Evolutionary conservation across 2,797 vertebrate species (phyloP).

Genomic region (Liasis olivaceus): DNA sequence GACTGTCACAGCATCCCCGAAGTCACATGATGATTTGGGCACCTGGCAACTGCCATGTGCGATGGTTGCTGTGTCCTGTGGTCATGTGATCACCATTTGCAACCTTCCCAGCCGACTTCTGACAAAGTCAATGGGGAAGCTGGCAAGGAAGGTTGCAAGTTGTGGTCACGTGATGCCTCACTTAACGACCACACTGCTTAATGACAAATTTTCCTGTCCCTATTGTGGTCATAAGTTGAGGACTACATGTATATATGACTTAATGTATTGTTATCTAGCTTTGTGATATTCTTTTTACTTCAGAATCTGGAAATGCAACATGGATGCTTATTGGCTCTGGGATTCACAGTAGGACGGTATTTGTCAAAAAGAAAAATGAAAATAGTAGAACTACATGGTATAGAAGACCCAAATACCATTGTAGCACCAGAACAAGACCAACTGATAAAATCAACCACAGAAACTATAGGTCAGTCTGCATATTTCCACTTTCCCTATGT

Average conservation of each 20-base stretch:
- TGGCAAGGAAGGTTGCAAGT: too few relatives aligned
- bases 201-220: too few relatives aligned
- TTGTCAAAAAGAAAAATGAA: slow-evolving; percentile 83
- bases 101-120: too few relatives aligned
- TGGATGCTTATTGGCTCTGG: slow-evolving; percentile 92
- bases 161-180: too few relatives aligned
- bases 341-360: slow-evolving; percentile 93
- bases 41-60: too few relatives aligned
- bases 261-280: slow-evolving; percentile 15
- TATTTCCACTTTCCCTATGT: not conserved
- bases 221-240: too few relatives aligned
- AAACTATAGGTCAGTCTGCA: slow-evolving; percentile 86
- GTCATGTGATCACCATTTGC: too few relatives aligned
- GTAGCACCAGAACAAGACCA: slow-evolving; percentile 82
- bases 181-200: too few relatives aligned
- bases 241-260: not conserved
- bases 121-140: too few relatives aligned
- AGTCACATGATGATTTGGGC: too few relatives aligned
- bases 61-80: too few relatives aligned
- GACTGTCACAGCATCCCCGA: too few relatives aligned
- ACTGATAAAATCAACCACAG: slow-evolving; percentile 86
- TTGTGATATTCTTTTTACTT: slow-evolving; percentile 46
- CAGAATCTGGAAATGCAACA: slow-evolving; percentile 96
- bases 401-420: slow-evolving; percentile 69
- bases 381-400: slow-evolving; percentile 67